Conservation (phyloP, 2,888 invertebrate species). For the Chromoteleia sp. region DNA sequence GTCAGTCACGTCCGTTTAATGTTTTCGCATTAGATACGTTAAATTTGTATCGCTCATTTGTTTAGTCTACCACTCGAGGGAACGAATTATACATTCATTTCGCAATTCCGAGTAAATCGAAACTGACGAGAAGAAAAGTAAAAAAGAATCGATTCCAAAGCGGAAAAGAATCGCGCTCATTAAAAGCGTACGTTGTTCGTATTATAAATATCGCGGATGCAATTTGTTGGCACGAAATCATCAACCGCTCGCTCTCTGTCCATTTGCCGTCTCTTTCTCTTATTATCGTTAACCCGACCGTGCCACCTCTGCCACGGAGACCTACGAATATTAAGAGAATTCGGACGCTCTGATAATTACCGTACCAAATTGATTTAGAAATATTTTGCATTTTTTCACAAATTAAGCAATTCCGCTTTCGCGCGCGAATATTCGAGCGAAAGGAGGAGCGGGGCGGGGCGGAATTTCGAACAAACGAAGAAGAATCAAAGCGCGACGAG, state of each 20-base stretch:
- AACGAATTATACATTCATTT: constrained; percentile 24
- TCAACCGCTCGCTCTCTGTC: constrained; percentile 20
- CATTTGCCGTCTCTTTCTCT: constrained; percentile 68
- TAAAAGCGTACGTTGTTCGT: background rate
- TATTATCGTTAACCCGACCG: constrained; percentile 78
- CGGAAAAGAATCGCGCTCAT: background rate
- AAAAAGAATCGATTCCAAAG: background rate
- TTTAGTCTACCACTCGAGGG: constrained; percentile 45
- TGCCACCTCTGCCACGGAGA: constrained; percentile 38
- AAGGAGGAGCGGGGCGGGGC: no score
- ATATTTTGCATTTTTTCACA: no score
- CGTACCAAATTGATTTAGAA: no score
- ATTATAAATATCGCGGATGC: constrained; percentile 41
- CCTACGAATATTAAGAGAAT: no score
- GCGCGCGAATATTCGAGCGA: no score
- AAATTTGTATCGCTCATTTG: constrained; percentile 54
- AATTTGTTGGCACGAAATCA: constrained; percentile 51
- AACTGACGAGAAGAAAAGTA: background rate
- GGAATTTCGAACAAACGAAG: no score
- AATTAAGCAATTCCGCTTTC: no score
- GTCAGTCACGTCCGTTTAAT: constrained; percentile 50
- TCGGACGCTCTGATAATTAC: no score
- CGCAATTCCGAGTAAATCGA: constrained; percentile 17
- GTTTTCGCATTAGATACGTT: constrained; percentile 51
- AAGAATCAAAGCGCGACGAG: no score